Conservation (phyloP, 2,888 invertebrate genomes). For the Thera obeliscata region DNA sequence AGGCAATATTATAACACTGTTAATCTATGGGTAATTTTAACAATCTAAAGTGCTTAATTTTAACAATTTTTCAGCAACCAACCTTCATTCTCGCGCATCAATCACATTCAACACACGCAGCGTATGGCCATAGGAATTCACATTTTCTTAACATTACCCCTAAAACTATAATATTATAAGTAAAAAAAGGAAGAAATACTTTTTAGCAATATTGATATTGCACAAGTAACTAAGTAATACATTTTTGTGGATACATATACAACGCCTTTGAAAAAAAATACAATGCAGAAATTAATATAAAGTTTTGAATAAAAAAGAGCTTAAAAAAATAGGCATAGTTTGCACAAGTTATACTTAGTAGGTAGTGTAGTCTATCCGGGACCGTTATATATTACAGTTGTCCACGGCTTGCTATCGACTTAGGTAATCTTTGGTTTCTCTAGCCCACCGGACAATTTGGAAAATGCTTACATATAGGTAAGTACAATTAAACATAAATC, state of each 20-base stretch:
- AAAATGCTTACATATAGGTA: constrained; percentile 53
- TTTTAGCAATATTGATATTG: constrained; percentile 66
- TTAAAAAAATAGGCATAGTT: constrained; percentile 68
- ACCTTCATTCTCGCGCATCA: constrained; percentile 36
- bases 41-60: constrained; percentile 77
- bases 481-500: constrained; percentile 64
- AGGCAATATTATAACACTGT: constrained; percentile 84
- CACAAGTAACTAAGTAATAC: constrained; percentile 38
- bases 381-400: constrained; percentile 72
- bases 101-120: constrained; percentile 69
- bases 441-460: constrained; percentile 78
- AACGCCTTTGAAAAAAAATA: constrained; percentile 69
- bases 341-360: constrained; percentile 66
- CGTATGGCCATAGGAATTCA: constrained; percentile 82
- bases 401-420: constrained; percentile 62
- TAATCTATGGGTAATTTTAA: constrained; percentile 84
- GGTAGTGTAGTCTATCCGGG: constrained; percentile 60
- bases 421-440: constrained; percentile 82
- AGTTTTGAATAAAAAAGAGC: constrained; percentile 54
- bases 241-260: constrained; percentile 33
- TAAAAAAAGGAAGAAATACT: constrained; percentile 67
- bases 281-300: constrained; percentile 52
- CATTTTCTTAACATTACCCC: constrained; percentile 61
- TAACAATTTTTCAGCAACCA: constrained; percentile 69
- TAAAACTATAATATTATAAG: constrained; percentile 52